phyloP scores from a whole-genome alignment of 2,113 vertebrate genomes.

The Lagopus leucura region DNA sequence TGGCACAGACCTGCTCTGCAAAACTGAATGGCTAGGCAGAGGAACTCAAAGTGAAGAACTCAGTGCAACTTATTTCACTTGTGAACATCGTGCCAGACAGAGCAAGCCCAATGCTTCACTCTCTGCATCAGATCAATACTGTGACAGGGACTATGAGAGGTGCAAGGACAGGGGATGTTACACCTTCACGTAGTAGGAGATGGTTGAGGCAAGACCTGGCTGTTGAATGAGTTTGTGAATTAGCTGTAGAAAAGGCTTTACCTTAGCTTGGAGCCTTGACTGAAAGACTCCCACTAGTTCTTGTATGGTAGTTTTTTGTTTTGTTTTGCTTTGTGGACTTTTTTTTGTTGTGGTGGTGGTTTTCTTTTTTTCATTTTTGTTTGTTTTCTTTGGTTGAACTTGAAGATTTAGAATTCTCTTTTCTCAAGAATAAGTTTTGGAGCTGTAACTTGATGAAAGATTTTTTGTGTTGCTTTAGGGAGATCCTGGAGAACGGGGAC shows the following conservation, averaged over 20 bases:
- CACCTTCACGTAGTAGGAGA: not conserved
- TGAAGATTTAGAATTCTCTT: not conserved
- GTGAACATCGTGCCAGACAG: not conserved
- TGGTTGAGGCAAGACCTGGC: not conserved
- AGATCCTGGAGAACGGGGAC: constrained; percentile 84
- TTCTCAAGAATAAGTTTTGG: not conserved
- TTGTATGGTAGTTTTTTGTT: not conserved
- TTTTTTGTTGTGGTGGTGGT: too few species aligned
- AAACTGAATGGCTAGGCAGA: not conserved
- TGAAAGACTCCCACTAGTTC: not conserved
- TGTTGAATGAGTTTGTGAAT: not conserved
- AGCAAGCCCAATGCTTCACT: not conserved
- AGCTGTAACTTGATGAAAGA: not conserved
- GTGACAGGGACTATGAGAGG: not conserved
- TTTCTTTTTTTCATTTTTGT: not conserved
- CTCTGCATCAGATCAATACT: not conserved
- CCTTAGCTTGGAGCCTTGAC: not conserved
- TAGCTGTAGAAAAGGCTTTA: not conserved
- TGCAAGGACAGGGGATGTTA: not conserved
- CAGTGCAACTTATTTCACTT: not conserved
- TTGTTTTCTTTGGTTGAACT: not conserved
- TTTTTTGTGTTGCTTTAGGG: constrained; percentile 79
- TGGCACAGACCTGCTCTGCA: not conserved
- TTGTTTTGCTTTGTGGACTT: too few species aligned
- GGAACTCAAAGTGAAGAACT: not conserved